Base-by-base conservation (phyloP, 1,140 invertebrate species). In the Tetramorium alpestre region DNA sequence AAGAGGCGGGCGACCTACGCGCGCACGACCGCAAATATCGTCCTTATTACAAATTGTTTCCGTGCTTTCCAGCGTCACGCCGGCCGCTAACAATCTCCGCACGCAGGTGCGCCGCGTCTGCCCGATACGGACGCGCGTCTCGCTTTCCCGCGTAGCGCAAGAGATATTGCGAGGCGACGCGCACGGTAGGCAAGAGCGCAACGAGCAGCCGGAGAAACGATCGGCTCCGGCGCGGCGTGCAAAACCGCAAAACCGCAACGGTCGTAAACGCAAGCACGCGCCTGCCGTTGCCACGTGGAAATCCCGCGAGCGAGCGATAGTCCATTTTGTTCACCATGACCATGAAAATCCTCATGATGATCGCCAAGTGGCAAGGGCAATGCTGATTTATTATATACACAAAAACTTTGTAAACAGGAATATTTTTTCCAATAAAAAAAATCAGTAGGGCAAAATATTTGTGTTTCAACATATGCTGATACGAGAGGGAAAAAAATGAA, bases 201-300 rank as follows among this genome's bases (percentile, higher is more conserved):
- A 60, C 22, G 73, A 72, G 56, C 49, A 47, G 49, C 67, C 77
- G 38, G 73, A 86, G 76, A 75, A 91, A 90, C 85, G 90, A 85
- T 60, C 62, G 62, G 64, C 70, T 58, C 58, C 47, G 64, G 60
- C 80, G 88, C 47, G 64, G 60, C 80, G 88, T 41, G 62, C 75
- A 67, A 87, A 89, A 89, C 89, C 91, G 84, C 91, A 87, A 91
- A 92, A 92, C 90, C 90, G 80, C 89, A 90, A 87, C 86, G 80
- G 54, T 76, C 75, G 90, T 89, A 91, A 92, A 93, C 82, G 89
- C 89, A 84, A 88, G 89, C 89, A 91, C 89, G 89, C 89, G 89
- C 87, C 82, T 44, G 58, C 44, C 56, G 10, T 22, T 73, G 67
- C 69, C 88, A 78, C 89, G 78, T 87, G 80, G 80, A 90, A 78